Evolutionary conservation across 2,113 vertebrate genomes (phyloP).

Genomic region (Cynocephalus volans): DNA sequence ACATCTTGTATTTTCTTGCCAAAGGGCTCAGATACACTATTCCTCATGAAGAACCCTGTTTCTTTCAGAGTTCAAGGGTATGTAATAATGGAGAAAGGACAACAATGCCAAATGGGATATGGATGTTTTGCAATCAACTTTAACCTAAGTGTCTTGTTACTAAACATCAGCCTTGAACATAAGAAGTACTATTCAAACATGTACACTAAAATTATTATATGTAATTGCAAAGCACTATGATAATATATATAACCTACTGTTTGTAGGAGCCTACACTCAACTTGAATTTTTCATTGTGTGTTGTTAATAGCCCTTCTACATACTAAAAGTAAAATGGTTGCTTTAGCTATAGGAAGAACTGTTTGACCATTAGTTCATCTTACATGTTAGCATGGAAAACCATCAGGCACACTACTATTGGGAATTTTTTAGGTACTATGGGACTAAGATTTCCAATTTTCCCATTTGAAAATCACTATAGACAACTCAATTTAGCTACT

Average conservation of each 20-base stretch:
- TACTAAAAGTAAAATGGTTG: not conserved
- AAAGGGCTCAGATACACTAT: not conserved
- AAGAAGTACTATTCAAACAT: not conserved
- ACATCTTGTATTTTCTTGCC: not conserved
- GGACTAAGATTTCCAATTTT: not conserved
- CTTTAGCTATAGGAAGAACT: not conserved
- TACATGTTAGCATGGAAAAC: not conserved
- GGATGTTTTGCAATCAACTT: conserved; percentile 3
- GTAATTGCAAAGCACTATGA: not conserved
- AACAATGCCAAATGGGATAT: not conserved
- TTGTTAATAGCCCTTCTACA: conserved; percentile 4
- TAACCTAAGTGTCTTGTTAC: not conserved
- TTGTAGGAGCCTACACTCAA: not conserved
- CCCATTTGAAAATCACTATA: not conserved
- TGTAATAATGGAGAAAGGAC: not conserved
- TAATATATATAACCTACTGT: not conserved
- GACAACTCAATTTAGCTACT: not conserved
- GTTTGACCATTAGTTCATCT: not conserved
- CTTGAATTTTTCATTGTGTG: not conserved
- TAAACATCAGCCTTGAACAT: not conserved
- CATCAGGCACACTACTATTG: not conserved
- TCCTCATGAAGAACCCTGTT: not conserved
- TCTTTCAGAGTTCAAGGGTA: not conserved
- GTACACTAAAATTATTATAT: not conserved
- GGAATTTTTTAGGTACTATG: not conserved